phyloP scores from a whole-genome alignment of 1,140 invertebrate species.

The Drosophila pruinosa region DNA sequence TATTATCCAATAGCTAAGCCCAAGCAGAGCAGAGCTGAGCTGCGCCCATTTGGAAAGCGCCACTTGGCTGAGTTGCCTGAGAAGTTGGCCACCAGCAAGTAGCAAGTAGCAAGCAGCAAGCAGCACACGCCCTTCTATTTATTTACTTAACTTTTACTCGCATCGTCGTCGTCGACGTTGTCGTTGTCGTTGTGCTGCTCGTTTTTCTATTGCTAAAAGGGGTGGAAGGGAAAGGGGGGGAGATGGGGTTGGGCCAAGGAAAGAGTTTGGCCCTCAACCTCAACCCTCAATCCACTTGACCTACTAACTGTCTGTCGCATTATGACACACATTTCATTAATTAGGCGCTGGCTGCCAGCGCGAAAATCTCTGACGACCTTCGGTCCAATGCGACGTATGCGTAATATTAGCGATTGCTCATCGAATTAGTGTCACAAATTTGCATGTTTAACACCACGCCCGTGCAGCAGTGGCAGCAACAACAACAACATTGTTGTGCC shows the following conservation, averaged over 20 bases:
- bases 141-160: slow-evolving; percentile 49
- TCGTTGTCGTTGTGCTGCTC: neutral
- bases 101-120: neutral
- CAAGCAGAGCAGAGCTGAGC: neutral
- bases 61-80: neutral
- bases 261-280: slow-evolving; percentile 63
- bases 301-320: slow-evolving; percentile 77
- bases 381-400: slow-evolving; percentile 39
- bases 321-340: slow-evolving; percentile 79
- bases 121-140: slow-evolving; percentile 66
- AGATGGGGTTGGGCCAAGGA: slow-evolving; percentile 36
- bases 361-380: slow-evolving; percentile 27
- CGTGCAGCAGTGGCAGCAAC: neutral
- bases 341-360: slow-evolving; percentile 47
- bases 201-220: neutral
- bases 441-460: slow-evolving; percentile 24
- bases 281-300: slow-evolving; percentile 66
- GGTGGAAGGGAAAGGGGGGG: neutral
- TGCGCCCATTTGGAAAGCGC: slow-evolving; percentile 1
- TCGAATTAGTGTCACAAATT: slow-evolving; percentile 44
- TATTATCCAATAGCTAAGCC: slow-evolving; percentile 26
- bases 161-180: slow-evolving; percentile 19
- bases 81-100: neutral
- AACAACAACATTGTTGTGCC: neutral
- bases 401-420: slow-evolving; percentile 42